These are phyloP conservation scores for Montipora efflorescens DNA, from an alignment of 64 coral and sea anemone genomes.

Conservation along the genomic window DNA sequence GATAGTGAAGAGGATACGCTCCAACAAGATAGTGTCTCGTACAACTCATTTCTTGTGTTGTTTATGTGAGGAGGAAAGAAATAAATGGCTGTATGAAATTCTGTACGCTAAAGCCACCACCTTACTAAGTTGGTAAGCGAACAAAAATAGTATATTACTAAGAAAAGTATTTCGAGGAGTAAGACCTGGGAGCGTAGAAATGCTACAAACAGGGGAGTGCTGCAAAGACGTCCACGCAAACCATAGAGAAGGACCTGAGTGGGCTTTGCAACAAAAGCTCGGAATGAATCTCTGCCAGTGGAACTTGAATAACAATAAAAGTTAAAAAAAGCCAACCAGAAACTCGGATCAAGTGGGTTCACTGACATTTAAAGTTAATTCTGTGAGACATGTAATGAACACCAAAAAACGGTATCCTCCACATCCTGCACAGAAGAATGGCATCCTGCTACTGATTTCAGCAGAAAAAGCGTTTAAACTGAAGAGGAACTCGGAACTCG, in stretches of 20 bases:
- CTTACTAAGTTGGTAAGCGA: constrained; percentile 25
- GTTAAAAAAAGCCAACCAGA: not conserved
- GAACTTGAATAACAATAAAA: not conserved
- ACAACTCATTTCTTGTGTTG: constrained; percentile 60
- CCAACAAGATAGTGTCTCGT: constrained; percentile 32
- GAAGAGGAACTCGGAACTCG: too few species aligned
- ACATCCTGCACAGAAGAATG: not conserved
- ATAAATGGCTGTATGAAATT: constrained; percentile 85
- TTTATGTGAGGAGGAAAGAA: constrained; percentile 76
- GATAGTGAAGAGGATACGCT: constrained; percentile 69
- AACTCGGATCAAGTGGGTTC: not conserved
- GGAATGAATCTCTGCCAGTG: not conserved
- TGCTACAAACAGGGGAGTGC: not conserved
- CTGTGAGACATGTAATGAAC: not conserved
- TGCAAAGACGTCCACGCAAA: not conserved
- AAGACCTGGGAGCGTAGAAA: not conserved
- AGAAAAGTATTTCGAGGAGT: not conserved
- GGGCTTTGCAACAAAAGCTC: not conserved
- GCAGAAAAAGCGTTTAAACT: too few species aligned
- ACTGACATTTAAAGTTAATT: not conserved
- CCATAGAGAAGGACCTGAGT: not conserved
- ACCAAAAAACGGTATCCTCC: not conserved
- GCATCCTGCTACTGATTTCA: not conserved
- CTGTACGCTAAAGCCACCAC: constrained; percentile 81
- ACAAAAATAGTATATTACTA: constrained; percentile 50